Evolutionary conservation across 2,113 vertebrate species (phyloP).

Genomic region (Tupaia chinensis): DNA sequence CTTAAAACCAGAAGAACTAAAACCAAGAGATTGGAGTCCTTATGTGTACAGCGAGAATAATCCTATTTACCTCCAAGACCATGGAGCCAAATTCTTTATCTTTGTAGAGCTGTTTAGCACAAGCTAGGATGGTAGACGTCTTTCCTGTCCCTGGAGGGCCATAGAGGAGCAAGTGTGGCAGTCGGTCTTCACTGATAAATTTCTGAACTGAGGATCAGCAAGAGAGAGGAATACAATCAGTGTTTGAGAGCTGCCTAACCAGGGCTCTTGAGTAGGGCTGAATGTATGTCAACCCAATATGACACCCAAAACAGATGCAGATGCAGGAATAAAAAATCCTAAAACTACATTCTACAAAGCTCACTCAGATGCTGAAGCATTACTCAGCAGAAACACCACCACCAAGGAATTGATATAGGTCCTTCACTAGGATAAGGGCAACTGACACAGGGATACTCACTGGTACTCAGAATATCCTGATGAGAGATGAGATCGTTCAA

Average conservation of each 20-base stretch:
- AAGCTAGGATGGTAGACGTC: constrained; percentile 97
- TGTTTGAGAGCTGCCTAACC: not conserved
- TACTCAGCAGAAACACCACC: not conserved
- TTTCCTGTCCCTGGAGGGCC: constrained; percentile 98
- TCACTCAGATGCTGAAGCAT: not conserved
- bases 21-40: not conserved
- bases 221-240: not conserved
- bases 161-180: constrained; percentile 97
- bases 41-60: not conserved
- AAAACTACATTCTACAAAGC: not conserved
- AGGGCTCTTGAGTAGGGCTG: not conserved
- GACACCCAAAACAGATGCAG: not conserved
- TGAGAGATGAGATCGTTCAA: constrained; percentile 97
- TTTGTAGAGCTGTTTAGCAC: constrained; percentile 95
- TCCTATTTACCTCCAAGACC: constrained; percentile 94
- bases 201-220: constrained; percentile 90
- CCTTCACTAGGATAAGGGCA: not conserved
- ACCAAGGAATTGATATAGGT: not conserved
- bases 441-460: constrained; percentile 84
- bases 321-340: not conserved
- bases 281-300: not conserved
- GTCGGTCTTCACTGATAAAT: constrained; percentile 95
- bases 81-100: constrained; percentile 96
- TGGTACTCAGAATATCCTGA: constrained; percentile 95
- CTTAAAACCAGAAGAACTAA: not conserved